A percentile compares a stretch with the other conserved stretches of the same genome.
Conservation (phyloP, 2,888 invertebrate species). For the Limenitis arthemis region DNA sequence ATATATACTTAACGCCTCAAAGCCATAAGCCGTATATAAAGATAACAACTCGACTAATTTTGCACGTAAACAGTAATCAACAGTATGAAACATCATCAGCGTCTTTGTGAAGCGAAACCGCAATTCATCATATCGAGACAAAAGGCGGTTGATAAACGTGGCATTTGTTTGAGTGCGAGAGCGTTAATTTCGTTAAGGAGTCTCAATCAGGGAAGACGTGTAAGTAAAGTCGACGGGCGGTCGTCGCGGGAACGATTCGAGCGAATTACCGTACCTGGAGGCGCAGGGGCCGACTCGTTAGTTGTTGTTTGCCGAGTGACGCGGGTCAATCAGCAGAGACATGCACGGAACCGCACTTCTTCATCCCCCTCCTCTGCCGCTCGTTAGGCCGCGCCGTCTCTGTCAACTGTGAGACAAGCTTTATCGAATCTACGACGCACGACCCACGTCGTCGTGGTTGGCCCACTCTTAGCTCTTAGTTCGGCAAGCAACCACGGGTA, state of each 20-base stretch:
- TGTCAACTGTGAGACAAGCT: conserved; percentile 70
- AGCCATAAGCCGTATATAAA: conserved; percentile 25
- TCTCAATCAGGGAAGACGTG: conserved; percentile 64
- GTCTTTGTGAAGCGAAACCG: conserved; percentile 57
- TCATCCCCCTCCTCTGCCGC: conserved; percentile 40
- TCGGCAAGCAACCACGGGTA: conserved; percentile 62
- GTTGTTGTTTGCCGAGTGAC: conserved; percentile 73
- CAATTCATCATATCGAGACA: conserved; percentile 69
- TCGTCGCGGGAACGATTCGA: conserved; percentile 61
- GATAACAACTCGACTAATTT: conserved; percentile 48
- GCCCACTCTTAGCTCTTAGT: conserved; percentile 63
- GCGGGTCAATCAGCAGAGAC: conserved; percentile 73
- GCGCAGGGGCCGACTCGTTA: conserved; percentile 69
- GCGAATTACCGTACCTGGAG: conserved; percentile 63
- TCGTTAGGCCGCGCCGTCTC: conserved; percentile 68
- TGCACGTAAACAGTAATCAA: conserved; percentile 61
- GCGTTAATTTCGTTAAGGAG: conserved; percentile 69
- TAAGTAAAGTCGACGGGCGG: conserved; percentile 54
- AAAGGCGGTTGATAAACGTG: conserved; percentile 58
- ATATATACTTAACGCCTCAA: conserved; percentile 34
- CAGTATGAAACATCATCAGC: conserved; percentile 56
- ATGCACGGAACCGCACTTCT: conserved; percentile 73
- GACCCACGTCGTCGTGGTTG: conserved; percentile 65
- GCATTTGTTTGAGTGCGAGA: conserved; percentile 61
- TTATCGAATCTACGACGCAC: conserved; percentile 72